phyloP scores from a whole-genome alignment of 2,888 invertebrate species.

The Nyleta sp. region DNA sequence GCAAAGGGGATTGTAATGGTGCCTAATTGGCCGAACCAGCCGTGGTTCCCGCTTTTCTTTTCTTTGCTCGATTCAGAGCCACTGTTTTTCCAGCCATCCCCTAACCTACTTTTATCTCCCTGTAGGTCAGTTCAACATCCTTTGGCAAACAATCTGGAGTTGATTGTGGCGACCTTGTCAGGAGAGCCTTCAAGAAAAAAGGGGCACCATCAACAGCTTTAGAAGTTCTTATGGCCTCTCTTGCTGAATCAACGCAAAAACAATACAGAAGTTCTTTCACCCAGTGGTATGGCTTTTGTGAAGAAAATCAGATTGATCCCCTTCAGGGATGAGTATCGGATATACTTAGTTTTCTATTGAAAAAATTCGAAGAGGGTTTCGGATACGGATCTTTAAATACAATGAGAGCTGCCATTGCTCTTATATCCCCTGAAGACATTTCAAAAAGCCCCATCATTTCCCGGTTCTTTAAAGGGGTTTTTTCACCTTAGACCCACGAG shows the following conservation, averaged over 20 bases:
- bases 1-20: constrained; percentile 28
- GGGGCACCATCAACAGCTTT: constrained; percentile 21
- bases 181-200: constrained; percentile 31
- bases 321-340: no score
- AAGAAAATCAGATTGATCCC: constrained; percentile 24
- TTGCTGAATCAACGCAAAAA: constrained; percentile 24
- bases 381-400: constrained; percentile 56
- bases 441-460: constrained; percentile 6
- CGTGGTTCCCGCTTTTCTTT: constrained; percentile 27
- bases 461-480: constrained; percentile 57
- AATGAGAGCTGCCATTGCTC: constrained; percentile 44
- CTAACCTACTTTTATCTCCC: constrained; percentile 54
- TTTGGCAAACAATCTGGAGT: constrained; percentile 30
- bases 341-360: constrained; percentile 44
- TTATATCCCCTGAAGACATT: constrained; percentile 35
- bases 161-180: constrained; percentile 40
- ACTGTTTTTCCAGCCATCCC: constrained; percentile 4
- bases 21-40: no score
- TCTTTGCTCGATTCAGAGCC: constrained; percentile 8
- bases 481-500: constrained; percentile 36
- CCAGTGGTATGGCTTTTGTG: no score
- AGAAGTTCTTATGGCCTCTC: constrained; percentile 59
- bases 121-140: constrained; percentile 31
- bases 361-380: constrained; percentile 23
- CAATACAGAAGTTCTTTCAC: no score